A percentile compares a stretch with the other conserved stretches of the same genome.
phyloP scores from a whole-genome alignment of 2,888 invertebrate genomes.

The Agonopterix arenella region DNA sequence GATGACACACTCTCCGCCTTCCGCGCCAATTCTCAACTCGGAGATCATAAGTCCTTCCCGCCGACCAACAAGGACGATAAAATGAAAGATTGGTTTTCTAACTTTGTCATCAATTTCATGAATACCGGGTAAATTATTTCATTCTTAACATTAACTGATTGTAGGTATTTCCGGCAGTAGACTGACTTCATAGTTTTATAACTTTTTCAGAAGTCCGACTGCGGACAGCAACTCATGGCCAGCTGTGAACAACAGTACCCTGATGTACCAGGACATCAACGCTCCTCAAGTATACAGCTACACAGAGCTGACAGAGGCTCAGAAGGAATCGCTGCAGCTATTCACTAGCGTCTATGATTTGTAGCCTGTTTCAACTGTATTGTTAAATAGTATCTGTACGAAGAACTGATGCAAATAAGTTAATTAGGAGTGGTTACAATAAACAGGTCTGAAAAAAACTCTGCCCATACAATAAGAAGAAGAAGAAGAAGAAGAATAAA shows the following conservation, averaged over 20 bases:
- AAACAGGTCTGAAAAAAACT: no score
- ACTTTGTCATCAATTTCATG: conserved; percentile 44
- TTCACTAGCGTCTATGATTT: neutral
- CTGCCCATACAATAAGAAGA: no score
- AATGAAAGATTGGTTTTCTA: conserved; percentile 47
- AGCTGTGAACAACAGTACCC: conserved; percentile 16
- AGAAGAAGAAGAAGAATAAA: no score
- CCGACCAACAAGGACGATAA: conserved; percentile 23
- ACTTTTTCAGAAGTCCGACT: conserved; percentile 37
- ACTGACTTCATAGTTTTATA: no score
- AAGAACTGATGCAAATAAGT: no score
- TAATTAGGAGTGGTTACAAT: no score
- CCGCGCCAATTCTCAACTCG: neutral
- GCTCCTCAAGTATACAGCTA: conserved; percentile 18
- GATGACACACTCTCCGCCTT: conserved; percentile 26
- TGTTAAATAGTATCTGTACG: no score
- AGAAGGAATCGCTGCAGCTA: conserved; percentile 2
- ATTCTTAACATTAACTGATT: no score
- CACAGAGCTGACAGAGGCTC: neutral
- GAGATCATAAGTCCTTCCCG: conserved; percentile 12
- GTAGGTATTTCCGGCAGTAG: no score
- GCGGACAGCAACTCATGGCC: conserved; percentile 26
- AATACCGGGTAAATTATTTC: conserved; percentile 36
- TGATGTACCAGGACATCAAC: conserved; percentile 35
- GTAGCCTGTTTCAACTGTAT: no score